A percentile compares a stretch with the other conserved stretches of the same genome.
phyloP scores from a whole-genome alignment of 2,113 vertebrate species.

The Dicaeum eximium region DNA sequence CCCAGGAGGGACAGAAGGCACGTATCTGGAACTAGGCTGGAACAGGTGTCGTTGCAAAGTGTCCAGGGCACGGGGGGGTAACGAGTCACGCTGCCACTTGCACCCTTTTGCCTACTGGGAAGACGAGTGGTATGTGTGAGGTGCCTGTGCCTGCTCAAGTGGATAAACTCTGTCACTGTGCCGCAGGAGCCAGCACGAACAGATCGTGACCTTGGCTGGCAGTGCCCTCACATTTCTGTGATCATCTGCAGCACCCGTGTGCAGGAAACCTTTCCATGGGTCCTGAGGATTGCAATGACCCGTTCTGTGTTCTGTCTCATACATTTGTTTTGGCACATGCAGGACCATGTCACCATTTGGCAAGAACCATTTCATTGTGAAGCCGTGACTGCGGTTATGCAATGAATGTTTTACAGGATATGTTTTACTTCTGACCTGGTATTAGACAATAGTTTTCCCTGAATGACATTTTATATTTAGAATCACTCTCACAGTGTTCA shows the following conservation, averaged over 20 bases:
- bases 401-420: background rate
- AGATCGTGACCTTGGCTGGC: background rate
- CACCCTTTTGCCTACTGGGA: slow-evolving; percentile 18
- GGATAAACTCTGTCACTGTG: background rate
- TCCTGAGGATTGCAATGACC: background rate
- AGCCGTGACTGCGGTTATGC: background rate
- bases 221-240: background rate
- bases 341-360: background rate
- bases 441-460: slow-evolving; percentile 32
- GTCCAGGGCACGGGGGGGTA: background rate
- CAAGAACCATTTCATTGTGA: slow-evolving; percentile 1
- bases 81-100: background rate
- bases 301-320: background rate
- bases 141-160: background rate
- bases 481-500: background rate
- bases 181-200: background rate
- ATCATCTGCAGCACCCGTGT: fast-evolving
- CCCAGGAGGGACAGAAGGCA: background rate
- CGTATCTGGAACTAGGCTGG: background rate
- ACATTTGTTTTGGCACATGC: background rate
- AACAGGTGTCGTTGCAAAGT: background rate
- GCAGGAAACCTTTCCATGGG: background rate
- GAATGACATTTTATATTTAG: slow-evolving; percentile 39
- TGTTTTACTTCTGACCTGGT: slow-evolving; percentile 48
- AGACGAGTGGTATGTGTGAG: background rate